Base-by-base conservation (phyloP, 2,113 vertebrate genomes). In the Xiphophorus hellerii region DNA sequence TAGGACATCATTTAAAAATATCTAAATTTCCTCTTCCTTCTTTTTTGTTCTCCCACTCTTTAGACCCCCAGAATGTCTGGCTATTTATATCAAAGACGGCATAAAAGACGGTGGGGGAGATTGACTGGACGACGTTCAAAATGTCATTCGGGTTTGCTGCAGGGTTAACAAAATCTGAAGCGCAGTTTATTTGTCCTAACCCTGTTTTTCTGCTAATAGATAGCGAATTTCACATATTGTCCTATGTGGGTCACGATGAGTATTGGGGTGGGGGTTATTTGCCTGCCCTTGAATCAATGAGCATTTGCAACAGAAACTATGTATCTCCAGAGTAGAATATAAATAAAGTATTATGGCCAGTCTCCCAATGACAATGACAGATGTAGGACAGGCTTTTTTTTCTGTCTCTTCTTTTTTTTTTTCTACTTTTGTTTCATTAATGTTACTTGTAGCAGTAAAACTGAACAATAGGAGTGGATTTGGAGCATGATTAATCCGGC, bases 1-100 rank as follows among this genome's bases (percentile, higher is more conserved):
- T 98, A 97, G 97, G 98, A 98, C 97, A 97, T 97, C 96, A 97
- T 97, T 96, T 97, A 97, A 97, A 99, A 98, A 98, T 97, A 97
- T 98, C 96, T 94, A 96, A 92, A 98, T 96, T 97, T 96, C 95
- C 96, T 96, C 94, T 96, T 86, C 76, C 88, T 76, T 87, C 69
- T 87, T 90, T 76, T 85, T 93, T 86, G 86, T 83, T 90, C 84
- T 89, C 85, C 85, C 87, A 86, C 86, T 83, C 77, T 67, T 91
- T 84, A 84, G 85, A 88, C 86, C 84, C 39, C 83, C 81, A 81
- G 66, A 89, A 92, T 78, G 89, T 89, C 80, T 72, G 83, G 81
- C 88, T 92, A 90, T 93, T 94, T 90, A 90, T 89, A 89, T 91
- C 88, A 89, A 87, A 93, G 84, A 79, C 84, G 76, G 82, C 82